phyloP scores from a whole-genome alignment of 2,888 invertebrate species.

The Parnassius orleans region DNA sequence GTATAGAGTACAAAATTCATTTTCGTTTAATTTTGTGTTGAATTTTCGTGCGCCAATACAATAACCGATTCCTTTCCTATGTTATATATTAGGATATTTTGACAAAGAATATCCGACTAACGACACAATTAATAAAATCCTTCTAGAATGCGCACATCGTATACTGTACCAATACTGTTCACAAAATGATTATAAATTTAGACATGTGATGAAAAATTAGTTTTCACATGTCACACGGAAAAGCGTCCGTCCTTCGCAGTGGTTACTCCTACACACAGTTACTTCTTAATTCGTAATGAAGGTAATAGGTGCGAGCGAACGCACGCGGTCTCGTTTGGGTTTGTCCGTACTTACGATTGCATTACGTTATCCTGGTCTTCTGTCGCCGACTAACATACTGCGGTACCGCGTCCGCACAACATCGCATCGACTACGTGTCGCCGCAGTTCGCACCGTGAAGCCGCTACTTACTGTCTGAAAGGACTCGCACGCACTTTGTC shows the following conservation, averaged over 20 bases:
- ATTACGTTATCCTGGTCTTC: conserved; percentile 39
- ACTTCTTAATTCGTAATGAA: background rate
- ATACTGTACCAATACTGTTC: background rate
- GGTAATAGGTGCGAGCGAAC: background rate
- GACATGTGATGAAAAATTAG: background rate
- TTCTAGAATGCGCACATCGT: background rate
- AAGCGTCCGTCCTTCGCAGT: background rate
- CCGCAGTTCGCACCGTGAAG: conserved; percentile 49
- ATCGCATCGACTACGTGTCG: conserved; percentile 58
- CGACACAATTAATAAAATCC: background rate
- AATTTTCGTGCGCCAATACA: conserved; percentile 3
- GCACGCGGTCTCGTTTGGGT: background rate
- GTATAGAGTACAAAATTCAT: background rate
- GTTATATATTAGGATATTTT: background rate
- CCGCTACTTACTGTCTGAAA: conserved; percentile 70
- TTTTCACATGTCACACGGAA: background rate
- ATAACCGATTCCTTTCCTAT: background rate
- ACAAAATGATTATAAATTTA: background rate
- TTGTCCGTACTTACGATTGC: conserved; percentile 41
- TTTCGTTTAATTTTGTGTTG: background rate
- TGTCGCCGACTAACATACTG: conserved; percentile 55
- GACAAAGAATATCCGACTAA: background rate
- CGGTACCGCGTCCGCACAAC: conserved; percentile 40
- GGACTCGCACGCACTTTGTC: conserved; percentile 66
- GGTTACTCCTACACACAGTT: background rate